Conservation (phyloP, 1,140 invertebrate genomes). For the Lepidurus couesii region DNA sequence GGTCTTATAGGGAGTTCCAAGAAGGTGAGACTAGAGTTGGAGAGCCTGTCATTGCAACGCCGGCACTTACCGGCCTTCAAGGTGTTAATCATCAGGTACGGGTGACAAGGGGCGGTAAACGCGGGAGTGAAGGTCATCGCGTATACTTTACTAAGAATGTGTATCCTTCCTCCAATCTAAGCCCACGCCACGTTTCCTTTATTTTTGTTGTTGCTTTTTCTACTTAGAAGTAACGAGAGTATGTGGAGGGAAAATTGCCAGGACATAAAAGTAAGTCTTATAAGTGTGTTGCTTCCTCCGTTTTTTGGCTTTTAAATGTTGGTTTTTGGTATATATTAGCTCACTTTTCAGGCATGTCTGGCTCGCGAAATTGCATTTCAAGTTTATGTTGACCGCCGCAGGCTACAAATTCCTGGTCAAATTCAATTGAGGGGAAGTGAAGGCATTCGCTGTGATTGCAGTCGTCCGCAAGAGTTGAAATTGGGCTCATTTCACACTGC, state of each 20-base stretch:
- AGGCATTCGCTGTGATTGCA: neutral
- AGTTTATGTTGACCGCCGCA: neutral
- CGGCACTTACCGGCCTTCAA: constrained; percentile 9
- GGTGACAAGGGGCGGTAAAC: neutral
- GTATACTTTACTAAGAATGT: neutral
- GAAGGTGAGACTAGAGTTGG: neutral
- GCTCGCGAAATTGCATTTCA: neutral
- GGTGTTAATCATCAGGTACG: neutral
- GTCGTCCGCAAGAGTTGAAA: neutral
- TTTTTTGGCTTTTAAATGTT: neutral
- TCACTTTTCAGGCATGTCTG: neutral
- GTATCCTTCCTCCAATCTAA: neutral
- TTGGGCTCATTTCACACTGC: neutral
- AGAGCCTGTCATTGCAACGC: constrained; percentile 1
- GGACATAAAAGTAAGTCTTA: neutral
- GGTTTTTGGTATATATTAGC: neutral
- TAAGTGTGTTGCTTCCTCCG: neutral
- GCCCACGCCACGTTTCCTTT: neutral
- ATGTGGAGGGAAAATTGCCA: neutral
- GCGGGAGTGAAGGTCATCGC: neutral
- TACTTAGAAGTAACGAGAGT: neutral
- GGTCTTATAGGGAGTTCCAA: neutral
- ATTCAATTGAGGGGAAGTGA: neutral
- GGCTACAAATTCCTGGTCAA: neutral
- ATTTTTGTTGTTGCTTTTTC: neutral